Evolutionary conservation across 2,797 vertebrate genomes (phyloP).

Genomic region (Sylvia borin): DNA sequence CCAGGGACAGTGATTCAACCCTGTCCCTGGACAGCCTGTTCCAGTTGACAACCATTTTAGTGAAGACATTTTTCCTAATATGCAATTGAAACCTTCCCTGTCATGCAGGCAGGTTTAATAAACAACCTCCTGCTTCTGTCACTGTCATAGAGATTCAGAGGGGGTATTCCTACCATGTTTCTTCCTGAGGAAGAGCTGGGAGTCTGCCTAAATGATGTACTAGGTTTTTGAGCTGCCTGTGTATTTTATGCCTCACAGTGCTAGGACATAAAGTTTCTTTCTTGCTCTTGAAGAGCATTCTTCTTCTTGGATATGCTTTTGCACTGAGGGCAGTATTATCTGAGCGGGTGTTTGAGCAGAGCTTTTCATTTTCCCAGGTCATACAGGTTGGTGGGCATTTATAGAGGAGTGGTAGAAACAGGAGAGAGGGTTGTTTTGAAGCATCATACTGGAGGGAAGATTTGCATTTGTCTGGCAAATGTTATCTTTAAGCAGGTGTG

Average conservation of each 20-base stretch:
- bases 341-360: background rate
- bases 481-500: background rate
- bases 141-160: background rate
- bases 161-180: background rate
- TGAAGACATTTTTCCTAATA: background rate
- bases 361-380: background rate
- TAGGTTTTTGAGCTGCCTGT: background rate
- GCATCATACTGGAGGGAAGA: background rate
- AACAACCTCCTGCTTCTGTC: background rate
- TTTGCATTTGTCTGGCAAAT: background rate
- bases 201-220: background rate
- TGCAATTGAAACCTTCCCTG: accelerated
- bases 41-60: background rate
- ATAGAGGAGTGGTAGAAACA: background rate
- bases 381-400: background rate
- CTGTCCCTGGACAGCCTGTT: background rate
- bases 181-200: background rate
- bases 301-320: background rate
- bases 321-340: background rate
- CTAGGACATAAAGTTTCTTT: background rate
- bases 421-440: background rate
- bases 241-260: background rate
- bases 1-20: background rate
- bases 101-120: accelerated
- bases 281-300: background rate